A percentile compares a stretch with the other conserved stretches of the same genome.
These are phyloP conservation scores for Lineus longissimus DNA, from an alignment of 1,140 invertebrate genomes.

Conservation along the genomic window DNA sequence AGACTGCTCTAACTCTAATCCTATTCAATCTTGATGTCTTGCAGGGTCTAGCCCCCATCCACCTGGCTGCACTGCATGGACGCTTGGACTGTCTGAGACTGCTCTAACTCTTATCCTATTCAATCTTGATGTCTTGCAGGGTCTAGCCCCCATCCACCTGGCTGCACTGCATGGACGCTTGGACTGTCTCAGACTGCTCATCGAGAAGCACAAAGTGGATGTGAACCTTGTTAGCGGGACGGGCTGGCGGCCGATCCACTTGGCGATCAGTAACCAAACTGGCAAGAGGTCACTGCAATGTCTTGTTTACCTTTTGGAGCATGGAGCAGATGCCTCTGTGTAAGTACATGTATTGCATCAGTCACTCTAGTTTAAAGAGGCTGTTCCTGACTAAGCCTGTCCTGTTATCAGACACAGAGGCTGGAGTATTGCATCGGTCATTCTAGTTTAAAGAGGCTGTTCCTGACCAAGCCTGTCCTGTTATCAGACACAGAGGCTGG, in stretches of 20 bases:
- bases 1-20: too few relatives aligned
- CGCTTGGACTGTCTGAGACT: conserved; percentile 50
- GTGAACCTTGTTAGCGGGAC: conserved; percentile 47
- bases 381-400: too few relatives aligned
- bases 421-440: too few relatives aligned
- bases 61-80: conserved; percentile 52
- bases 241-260: conserved; percentile 51
- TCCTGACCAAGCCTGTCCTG: too few relatives aligned
- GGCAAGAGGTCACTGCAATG: conserved; percentile 45
- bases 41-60: conserved; percentile 48
- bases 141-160: conserved; percentile 48
- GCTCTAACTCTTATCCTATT: too few relatives aligned
- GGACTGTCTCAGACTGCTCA: conserved; percentile 49
- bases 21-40: too few relatives aligned
- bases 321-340: conserved; percentile 48
- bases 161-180: conserved; percentile 51
- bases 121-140: conserved; percentile 41
- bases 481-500: too few relatives aligned
- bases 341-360: conserved; percentile 22
- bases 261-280: conserved; percentile 52
- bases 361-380: too few relatives aligned
- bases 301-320: conserved; percentile 45
- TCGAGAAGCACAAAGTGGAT: conserved; percentile 50
- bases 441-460: too few relatives aligned
- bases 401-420: too few relatives aligned